phyloP scores from a whole-genome alignment of 2,113 vertebrate species.

The Guaruba guarouba region DNA sequence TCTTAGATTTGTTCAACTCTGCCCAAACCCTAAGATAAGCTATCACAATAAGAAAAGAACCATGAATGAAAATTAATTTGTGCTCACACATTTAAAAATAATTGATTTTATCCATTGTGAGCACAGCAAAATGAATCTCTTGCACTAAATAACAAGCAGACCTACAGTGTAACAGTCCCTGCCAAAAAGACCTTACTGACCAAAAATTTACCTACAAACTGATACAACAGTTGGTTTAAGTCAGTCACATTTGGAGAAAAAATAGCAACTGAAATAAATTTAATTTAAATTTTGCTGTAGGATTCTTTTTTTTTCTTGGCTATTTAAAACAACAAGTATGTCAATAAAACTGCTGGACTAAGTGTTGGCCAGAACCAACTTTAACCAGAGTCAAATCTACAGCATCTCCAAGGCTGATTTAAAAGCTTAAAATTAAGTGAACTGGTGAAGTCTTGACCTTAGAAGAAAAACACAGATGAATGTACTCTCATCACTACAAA shows the following conservation, averaged over 20 bases:
- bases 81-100: background rate
- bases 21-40: background rate
- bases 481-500: background rate
- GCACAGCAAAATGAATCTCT: background rate
- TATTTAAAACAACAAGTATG: background rate
- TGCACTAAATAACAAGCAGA: background rate
- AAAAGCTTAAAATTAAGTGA: background rate
- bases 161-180: background rate
- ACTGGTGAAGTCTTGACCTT: background rate
- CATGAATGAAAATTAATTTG: background rate
- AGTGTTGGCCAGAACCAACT: background rate
- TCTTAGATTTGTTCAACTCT: background rate
- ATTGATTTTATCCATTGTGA: background rate
- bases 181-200: background rate
- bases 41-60: background rate
- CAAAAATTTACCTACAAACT: background rate
- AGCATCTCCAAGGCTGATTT: background rate
- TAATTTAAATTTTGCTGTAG: background rate
- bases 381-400: background rate
- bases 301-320: background rate
- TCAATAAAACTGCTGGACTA: background rate
- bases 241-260: background rate
- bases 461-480: background rate
- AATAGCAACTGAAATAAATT: background rate
- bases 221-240: background rate